These are phyloP conservation scores for Battus philenor DNA, from an alignment of 1,140 invertebrate species.

Conservation along the genomic window DNA sequence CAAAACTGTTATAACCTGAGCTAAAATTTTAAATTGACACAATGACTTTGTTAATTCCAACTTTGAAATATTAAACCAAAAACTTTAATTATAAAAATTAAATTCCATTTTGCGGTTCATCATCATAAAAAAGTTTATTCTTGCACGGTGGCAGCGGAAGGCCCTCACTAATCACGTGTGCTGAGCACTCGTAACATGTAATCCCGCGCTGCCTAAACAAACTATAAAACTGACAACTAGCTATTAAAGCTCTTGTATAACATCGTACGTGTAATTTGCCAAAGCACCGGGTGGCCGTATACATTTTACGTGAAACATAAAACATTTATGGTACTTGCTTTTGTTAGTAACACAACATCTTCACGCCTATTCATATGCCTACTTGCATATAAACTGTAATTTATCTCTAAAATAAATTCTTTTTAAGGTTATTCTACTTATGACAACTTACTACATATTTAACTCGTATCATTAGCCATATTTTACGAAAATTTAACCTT, in stretches of 20 bases:
- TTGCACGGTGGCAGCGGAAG: conserved; percentile 3
- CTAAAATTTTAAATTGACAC: too few species aligned
- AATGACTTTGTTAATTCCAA: too few species aligned
- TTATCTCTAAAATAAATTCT: too few species aligned
- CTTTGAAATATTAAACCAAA: too few species aligned
- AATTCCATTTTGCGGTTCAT: not conserved
- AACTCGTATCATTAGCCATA: too few species aligned
- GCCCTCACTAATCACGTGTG: conserved; percentile 13
- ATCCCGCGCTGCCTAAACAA: conserved; percentile 16
- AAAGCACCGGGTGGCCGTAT: conserved; percentile 12
- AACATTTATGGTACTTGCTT: conserved; percentile 14
- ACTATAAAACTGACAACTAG: conserved; percentile 17
- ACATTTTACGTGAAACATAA: conserved; percentile 17
- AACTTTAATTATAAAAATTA: conserved; percentile 13
- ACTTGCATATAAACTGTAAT: too few species aligned
- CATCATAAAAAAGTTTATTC: conserved; percentile 7
- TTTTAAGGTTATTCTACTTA: too few species aligned
- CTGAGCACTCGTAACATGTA: conserved; percentile 11
- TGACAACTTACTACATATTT: too few species aligned
- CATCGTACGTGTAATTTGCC: conserved; percentile 14
- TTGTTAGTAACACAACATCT: conserved; percentile 11
- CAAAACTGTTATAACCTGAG: too few species aligned
- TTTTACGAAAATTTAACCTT: too few species aligned
- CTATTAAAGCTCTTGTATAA: conserved; percentile 13
- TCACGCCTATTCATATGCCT: not conserved